Conservation (phyloP, 2,888 invertebrate species). For the Yponomeuta malinellus region DNA sequence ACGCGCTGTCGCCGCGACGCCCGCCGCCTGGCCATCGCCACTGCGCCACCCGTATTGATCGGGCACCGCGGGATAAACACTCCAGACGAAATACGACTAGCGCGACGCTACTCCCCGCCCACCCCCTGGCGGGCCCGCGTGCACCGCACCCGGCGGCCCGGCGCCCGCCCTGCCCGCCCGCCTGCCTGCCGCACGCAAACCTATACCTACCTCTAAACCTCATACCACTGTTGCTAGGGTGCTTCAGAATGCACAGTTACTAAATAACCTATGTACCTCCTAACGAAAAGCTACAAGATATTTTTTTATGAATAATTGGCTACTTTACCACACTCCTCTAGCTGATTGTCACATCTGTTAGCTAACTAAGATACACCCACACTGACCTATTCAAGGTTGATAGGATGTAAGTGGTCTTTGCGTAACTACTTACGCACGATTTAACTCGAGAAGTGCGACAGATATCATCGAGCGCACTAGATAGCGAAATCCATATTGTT, state of each 20-base stretch:
- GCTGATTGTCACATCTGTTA: not conserved
- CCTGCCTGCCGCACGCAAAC: constrained; percentile 22
- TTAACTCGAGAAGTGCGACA: constrained; percentile 6
- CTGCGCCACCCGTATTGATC: constrained; percentile 76
- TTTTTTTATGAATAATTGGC: too few species aligned
- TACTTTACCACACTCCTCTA: too few species aligned
- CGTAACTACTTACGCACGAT: constrained; percentile 6
- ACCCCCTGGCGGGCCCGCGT: constrained; percentile 30
- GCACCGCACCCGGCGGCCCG: constrained; percentile 50
- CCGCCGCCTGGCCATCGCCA: constrained; percentile 55
- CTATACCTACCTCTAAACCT: constrained; percentile 20
- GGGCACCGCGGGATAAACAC: constrained; percentile 73
- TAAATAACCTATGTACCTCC: not conserved
- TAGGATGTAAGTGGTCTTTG: constrained; percentile 5
- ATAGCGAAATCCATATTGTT: not conserved
- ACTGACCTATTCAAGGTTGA: constrained; percentile 7
- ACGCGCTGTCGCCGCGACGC: constrained; percentile 70
- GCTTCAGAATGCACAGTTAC: constrained; percentile 12
- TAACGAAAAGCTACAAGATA: not conserved
- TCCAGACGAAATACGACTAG: constrained; percentile 75
- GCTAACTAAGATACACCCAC: constrained; percentile 3
- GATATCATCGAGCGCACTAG: not conserved
- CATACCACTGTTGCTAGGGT: constrained; percentile 29
- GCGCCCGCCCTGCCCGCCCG: constrained; percentile 35
- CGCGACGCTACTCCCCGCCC: constrained; percentile 60